phyloP scores from a whole-genome alignment of 1,140 invertebrate genomes.

The Drosophila hydei region DNA sequence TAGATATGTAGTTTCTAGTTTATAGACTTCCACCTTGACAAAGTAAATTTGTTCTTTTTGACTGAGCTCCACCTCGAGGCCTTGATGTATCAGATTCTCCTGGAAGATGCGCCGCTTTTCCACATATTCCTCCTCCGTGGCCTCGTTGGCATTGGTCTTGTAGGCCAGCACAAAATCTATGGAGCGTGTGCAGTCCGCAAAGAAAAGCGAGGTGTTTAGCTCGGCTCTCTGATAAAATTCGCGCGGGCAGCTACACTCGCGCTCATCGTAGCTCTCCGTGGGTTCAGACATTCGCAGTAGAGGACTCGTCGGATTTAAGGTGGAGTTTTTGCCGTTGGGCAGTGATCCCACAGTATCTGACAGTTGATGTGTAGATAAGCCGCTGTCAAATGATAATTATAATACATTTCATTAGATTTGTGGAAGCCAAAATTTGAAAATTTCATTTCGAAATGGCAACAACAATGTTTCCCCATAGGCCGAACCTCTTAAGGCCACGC shows the following conservation, averaged over 20 bases:
- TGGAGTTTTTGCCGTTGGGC: slow-evolving; percentile 53
- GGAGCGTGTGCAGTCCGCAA: slow-evolving; percentile 88
- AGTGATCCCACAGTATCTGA: slow-evolving; percentile 41
- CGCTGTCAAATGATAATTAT: slow-evolving; percentile 35
- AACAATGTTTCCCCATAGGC: slow-evolving; percentile 13
- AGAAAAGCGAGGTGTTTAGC: slow-evolving; percentile 86
- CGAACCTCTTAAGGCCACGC: slow-evolving; percentile 21
- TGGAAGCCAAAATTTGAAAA: background rate
- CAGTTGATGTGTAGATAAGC: slow-evolving; percentile 59
- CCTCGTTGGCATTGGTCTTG: slow-evolving; percentile 85
- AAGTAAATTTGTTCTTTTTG: slow-evolving; percentile 87
- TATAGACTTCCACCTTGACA: slow-evolving; percentile 85
- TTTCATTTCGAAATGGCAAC: slow-evolving; percentile 12
- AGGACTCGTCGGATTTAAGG: slow-evolving; percentile 48
- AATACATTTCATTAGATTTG: background rate
- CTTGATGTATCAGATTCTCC: slow-evolving; percentile 88
- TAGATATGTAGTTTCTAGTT: background rate
- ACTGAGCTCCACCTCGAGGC: slow-evolving; percentile 87
- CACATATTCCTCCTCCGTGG: slow-evolving; percentile 77
- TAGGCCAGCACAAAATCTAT: slow-evolving; percentile 92
- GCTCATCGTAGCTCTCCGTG: slow-evolving; percentile 59
- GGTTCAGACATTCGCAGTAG: slow-evolving; percentile 74
- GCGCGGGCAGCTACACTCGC: slow-evolving; percentile 66
- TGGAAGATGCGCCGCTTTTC: slow-evolving; percentile 87
- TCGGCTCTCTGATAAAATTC: slow-evolving; percentile 65